Percentiles rank a stretch among this genome's conserved stretches.
These are phyloP conservation scores for Suillia variegata DNA, from an alignment of 2,888 invertebrate species.

Conservation along the genomic window DNA sequence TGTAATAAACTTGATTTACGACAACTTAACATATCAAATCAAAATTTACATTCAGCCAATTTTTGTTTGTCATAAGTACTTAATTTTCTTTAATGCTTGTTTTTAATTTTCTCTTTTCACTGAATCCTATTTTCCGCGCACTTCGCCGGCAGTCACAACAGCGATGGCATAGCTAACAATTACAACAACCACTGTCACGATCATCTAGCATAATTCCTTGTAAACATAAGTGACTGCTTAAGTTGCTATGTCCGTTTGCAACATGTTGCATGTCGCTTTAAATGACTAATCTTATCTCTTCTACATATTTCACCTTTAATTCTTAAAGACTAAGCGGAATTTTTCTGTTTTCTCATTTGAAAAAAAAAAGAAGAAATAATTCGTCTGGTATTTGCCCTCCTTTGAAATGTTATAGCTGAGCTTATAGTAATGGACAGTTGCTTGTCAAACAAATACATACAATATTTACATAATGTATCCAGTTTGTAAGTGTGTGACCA, in stretches of 20 bases:
- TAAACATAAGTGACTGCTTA: slow-evolving; percentile 11
- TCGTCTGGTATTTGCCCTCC: no score
- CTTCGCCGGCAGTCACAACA: background rate
- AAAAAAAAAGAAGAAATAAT: background rate
- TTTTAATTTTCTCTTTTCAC: no score
- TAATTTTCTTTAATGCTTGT: no score
- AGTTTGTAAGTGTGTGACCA: no score
- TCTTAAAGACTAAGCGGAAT: background rate
- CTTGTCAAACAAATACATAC: slow-evolving; percentile 19
- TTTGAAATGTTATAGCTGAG: no score
- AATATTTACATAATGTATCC: no score
- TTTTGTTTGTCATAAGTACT: no score
- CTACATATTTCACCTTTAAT: background rate
- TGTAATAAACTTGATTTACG: no score
- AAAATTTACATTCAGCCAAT: no score
- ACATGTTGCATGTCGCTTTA: slow-evolving; percentile 15
- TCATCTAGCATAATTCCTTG: slow-evolving; percentile 14
- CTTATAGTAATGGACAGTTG: slow-evolving; percentile 20
- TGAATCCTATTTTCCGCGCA: background rate
- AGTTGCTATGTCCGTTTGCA: background rate
- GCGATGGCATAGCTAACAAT: background rate
- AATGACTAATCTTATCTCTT: background rate
- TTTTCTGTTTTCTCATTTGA: background rate
- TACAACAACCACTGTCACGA: background rate
- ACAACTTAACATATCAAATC: no score